Evolutionary conservation across 2,888 invertebrate genomes (phyloP).

Genomic region (Drosophila kanekoi): DNA sequence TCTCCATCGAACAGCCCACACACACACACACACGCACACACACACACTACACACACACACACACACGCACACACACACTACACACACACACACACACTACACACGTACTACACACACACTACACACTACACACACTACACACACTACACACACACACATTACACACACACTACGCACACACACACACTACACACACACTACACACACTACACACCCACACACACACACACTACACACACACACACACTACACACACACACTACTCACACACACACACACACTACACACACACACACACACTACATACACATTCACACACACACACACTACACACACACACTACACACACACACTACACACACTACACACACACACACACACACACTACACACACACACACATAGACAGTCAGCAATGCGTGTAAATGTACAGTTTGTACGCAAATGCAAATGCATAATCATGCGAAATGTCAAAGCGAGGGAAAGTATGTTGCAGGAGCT

Average conservation of each 20-base stretch:
- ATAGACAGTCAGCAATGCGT: no score
- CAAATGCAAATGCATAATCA: no score
- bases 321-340: background rate
- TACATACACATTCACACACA: background rate
- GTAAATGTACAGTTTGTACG: background rate
- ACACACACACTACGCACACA: background rate
- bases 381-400: no score
- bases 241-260: background rate
- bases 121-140: background rate
- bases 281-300: no score
- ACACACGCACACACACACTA: background rate
- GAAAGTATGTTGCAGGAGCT: no score
- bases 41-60: background rate
- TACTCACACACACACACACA: background rate
- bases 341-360: background rate
- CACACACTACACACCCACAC: background rate
- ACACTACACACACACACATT: background rate
- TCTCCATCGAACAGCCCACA: conserved; percentile 17
- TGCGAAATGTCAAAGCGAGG: no score
- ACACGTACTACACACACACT: no score
- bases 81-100: background rate
- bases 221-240: background rate
- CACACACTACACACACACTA: background rate
- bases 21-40: background rate
- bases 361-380: background rate